Percentiles rank a stretch among this genome's conserved stretches.
These are phyloP conservation scores for Bombylius discolor DNA, from an alignment of 2,888 invertebrate species.

Conservation along the genomic window DNA sequence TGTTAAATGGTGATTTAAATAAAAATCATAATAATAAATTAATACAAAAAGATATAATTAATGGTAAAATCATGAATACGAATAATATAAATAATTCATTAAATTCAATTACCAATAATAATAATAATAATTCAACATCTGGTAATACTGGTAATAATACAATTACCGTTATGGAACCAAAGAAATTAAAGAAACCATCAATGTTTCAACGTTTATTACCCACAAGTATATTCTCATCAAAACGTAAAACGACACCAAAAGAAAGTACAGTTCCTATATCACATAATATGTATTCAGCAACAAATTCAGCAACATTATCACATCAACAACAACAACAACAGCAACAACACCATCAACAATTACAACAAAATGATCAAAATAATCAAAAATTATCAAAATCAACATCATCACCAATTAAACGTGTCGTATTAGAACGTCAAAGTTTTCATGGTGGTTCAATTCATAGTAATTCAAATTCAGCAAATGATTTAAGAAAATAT, in stretches of 20 bases:
- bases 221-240: conserved; percentile 30
- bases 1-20: conserved; percentile 16
- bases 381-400: neutral
- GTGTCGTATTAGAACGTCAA: conserved; percentile 29
- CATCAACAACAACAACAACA: neutral
- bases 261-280: conserved; percentile 21
- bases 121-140: neutral
- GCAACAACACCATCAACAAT: neutral
- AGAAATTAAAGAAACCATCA: conserved; percentile 27
- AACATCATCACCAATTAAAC: conserved; percentile 20
- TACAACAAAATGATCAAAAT: neutral
- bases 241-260: conserved; percentile 32
- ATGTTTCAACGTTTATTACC: conserved; percentile 31
- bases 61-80: neutral
- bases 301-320: neutral
- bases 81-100: neutral
- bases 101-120: neutral
- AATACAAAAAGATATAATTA: neutral
- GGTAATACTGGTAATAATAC: neutral
- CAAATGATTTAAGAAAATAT: conserved; percentile 19
- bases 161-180: conserved; percentile 15
- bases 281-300: conserved; percentile 16
- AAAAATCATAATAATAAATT: neutral
- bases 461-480: conserved; percentile 17
- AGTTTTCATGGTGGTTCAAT: conserved; percentile 22